A percentile compares a stretch with the other conserved stretches of the same genome.
These are phyloP conservation scores for Pteruthius melanotis DNA, from an alignment of 2,113 vertebrate species.

Conservation along the genomic window DNA sequence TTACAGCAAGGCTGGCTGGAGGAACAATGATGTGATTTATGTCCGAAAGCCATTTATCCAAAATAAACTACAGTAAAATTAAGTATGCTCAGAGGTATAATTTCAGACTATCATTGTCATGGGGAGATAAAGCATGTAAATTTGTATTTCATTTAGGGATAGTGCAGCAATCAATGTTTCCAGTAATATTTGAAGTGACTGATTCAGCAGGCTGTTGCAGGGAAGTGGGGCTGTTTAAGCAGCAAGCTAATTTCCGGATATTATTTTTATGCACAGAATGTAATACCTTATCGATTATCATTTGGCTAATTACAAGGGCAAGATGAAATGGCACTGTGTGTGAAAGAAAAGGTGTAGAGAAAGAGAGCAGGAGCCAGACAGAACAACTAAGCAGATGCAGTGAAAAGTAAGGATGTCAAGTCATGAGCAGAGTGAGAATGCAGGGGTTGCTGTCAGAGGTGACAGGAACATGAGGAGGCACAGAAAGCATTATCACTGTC, in stretches of 20 bases:
- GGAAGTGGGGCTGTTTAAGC: neutral
- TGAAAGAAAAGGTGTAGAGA: neutral
- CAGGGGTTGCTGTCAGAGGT: neutral
- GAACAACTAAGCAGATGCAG: neutral
- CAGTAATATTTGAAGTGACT: neutral
- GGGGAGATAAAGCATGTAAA: neutral
- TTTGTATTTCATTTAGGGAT: slow-evolving; percentile 4
- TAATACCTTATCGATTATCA: neutral
- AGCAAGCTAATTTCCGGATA: neutral
- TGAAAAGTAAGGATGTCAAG: neutral
- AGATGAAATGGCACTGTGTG: neutral
- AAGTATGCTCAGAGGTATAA: neutral
- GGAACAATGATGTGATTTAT: neutral
- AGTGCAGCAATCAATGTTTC: slow-evolving; percentile 3
- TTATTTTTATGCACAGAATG: neutral
- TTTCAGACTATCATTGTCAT: neutral
- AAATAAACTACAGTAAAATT: slow-evolving; percentile 29
- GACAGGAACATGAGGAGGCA: neutral
- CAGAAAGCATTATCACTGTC: neutral
- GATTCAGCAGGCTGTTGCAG: neutral
- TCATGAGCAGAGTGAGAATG: neutral
- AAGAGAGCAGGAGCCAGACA: neutral
- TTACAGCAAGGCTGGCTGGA: neutral
- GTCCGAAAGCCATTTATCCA: neutral
- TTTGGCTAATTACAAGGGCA: neutral